Evolutionary conservation across 2,888 invertebrate species (phyloP).

Genomic region (Synergus umbraculus): DNA sequence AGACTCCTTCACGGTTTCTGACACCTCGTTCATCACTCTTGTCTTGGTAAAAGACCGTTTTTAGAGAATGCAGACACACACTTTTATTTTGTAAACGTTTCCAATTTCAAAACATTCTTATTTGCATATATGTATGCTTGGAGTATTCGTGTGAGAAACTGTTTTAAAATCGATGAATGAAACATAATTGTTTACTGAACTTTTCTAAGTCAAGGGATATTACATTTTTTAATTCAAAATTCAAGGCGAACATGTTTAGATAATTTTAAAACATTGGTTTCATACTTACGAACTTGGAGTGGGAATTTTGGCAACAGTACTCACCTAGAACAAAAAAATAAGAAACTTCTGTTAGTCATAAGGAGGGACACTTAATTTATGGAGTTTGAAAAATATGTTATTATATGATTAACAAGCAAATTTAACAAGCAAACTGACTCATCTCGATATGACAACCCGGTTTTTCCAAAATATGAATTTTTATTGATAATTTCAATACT

Average conservation of each 20-base stretch:
- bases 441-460: too few relatives aligned
- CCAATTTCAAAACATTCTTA: background rate
- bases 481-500: too few relatives aligned
- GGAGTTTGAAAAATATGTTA: background rate
- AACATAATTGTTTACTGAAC: background rate
- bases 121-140: background rate
- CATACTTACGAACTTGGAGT: background rate
- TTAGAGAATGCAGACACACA: constrained; percentile 6
- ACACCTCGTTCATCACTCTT: constrained; percentile 43
- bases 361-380: background rate
- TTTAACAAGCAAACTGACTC: too few relatives aligned
- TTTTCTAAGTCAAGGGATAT: background rate
- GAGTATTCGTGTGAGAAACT: background rate
- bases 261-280: background rate
- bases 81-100: background rate
- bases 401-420: background rate
- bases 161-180: background rate
- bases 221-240: background rate
- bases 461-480: too few relatives aligned
- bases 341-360: background rate
- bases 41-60: background rate
- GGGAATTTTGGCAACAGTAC: background rate
- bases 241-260: background rate
- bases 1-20: constrained; percentile 67
- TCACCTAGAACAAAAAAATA: constrained; percentile 30